These are phyloP conservation scores for Chrysomallon squamiferum DNA, from an alignment of 1,140 invertebrate genomes.

Conservation along the genomic window DNA sequence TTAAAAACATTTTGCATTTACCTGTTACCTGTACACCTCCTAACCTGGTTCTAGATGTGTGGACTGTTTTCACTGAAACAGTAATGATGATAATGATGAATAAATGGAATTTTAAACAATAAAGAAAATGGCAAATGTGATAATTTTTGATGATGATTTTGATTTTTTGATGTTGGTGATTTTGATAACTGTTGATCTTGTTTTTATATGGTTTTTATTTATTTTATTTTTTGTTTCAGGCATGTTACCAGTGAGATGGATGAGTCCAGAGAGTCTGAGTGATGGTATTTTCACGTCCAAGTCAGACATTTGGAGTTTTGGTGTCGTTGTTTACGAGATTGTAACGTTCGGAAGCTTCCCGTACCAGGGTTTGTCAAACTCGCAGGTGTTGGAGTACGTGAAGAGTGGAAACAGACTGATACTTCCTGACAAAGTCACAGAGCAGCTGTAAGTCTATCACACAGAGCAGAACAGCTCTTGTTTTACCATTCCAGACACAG, in stretches of 20 bases:
- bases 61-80: no score
- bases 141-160: no score
- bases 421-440: conserved; percentile 77
- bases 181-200: no score
- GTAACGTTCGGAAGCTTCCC: conserved; percentile 76
- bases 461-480: not conserved
- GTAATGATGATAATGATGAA: no score
- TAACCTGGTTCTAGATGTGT: no score
- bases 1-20: no score
- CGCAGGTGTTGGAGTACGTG: conserved; percentile 81
- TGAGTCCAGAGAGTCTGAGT: conserved; percentile 89
- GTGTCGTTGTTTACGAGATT: conserved; percentile 91
- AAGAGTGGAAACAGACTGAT: conserved; percentile 75
- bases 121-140: no score
- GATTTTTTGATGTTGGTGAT: no score
- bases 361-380: conserved; percentile 84
- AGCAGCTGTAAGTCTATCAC: conserved; percentile 74
- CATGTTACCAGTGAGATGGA: conserved; percentile 83
- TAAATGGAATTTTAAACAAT: no score
- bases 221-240: no score
- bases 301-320: conserved; percentile 93
- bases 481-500: not conserved
- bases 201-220: no score
- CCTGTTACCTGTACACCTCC: no score
- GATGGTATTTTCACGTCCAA: conserved; percentile 90